phyloP scores from a whole-genome alignment of 64 coral and sea anemone species.

The Montipora foliosa region DNA sequence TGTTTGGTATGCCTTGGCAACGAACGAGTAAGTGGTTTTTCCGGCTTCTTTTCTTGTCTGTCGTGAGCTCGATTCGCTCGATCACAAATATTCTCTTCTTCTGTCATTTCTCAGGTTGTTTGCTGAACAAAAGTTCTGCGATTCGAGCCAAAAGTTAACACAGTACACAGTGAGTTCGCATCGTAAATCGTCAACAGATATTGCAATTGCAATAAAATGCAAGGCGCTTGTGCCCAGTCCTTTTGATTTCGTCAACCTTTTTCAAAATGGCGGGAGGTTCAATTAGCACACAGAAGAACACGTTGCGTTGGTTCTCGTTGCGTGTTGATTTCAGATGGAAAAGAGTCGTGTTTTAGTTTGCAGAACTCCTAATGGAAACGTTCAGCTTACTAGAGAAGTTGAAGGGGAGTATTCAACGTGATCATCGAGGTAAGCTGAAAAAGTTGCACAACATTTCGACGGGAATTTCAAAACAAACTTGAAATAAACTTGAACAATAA shows the following conservation, averaged over 20 bases:
- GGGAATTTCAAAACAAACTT: background rate
- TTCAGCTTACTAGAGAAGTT: slow-evolving; percentile 55
- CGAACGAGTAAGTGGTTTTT: slow-evolving; percentile 57
- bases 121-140: background rate
- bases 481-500: no score
- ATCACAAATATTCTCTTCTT: slow-evolving; percentile 49
- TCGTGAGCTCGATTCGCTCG: slow-evolving; percentile 61
- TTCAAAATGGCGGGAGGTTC: slow-evolving; percentile 82
- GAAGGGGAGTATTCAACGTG: slow-evolving; percentile 66
- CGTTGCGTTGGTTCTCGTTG: background rate
- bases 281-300: background rate
- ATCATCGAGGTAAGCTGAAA: slow-evolving; percentile 60
- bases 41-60: slow-evolving; percentile 55
- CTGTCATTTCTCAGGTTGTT: background rate
- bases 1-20: slow-evolving; percentile 81
- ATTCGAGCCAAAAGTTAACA: background rate
- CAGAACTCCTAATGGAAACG: slow-evolving; percentile 52
- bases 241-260: background rate
- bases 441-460: background rate
- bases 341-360: background rate
- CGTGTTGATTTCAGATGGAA: background rate
- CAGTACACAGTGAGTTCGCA: background rate
- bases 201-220: background rate
- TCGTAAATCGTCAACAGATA: background rate
- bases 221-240: slow-evolving; percentile 26